Conservation (phyloP, 2,888 invertebrate genomes). For the Drosophila monieri region DNA sequence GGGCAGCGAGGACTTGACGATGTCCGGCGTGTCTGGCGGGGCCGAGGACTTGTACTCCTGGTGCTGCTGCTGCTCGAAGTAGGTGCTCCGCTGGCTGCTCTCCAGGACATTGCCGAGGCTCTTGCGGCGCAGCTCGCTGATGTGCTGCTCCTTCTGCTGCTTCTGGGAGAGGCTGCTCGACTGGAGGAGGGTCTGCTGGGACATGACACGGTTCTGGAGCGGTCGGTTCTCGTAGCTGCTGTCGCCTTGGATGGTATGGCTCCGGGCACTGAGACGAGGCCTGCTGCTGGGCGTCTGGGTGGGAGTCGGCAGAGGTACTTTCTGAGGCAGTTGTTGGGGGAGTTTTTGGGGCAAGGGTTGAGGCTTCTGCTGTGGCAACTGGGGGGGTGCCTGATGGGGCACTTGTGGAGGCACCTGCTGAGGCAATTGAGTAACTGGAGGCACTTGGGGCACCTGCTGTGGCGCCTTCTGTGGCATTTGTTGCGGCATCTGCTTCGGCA, state of each 20-base stretch:
- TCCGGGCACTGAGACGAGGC: slow-evolving; percentile 49
- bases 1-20: slow-evolving; percentile 82
- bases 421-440: not conserved
- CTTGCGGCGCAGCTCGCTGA: slow-evolving; percentile 75
- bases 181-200: slow-evolving; percentile 59
- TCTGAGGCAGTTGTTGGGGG: slow-evolving; percentile 1
- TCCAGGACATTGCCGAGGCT: slow-evolving; percentile 78
- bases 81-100: slow-evolving; percentile 29
- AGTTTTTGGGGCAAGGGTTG: not conserved
- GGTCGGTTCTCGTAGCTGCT: slow-evolving; percentile 21
- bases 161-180: slow-evolving; percentile 28
- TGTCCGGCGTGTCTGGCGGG: slow-evolving; percentile 82
- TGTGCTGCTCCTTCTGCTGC: slow-evolving; percentile 45
- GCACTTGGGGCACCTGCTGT: not conserved
- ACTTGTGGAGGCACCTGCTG: not conserved
- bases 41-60: slow-evolving; percentile 81
- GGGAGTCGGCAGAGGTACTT: not conserved
- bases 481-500: slow-evolving; percentile 1
- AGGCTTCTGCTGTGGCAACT: not conserved
- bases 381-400: not conserved
- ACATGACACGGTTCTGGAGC: slow-evolving; percentile 61
- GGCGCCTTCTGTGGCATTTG: slow-evolving; percentile 1
- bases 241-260: slow-evolving; percentile 46
- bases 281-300: slow-evolving; percentile 6
- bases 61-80: slow-evolving; percentile 45